Conservation (phyloP, 2,888 invertebrate genomes). For the Abrostola triplasia region DNA sequence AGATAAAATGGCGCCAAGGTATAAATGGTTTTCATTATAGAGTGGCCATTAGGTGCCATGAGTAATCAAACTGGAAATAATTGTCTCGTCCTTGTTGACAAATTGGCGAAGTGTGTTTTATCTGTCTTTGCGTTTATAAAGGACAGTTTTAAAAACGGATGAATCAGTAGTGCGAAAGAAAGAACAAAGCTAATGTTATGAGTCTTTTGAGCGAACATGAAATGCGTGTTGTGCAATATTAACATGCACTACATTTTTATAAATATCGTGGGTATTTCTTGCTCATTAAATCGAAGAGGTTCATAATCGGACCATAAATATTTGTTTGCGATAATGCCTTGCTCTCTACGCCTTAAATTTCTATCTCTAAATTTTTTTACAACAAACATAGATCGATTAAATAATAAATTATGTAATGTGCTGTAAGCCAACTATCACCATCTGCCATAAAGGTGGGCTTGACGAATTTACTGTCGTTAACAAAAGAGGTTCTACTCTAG, state of each 20-base stretch:
- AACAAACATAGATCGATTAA: too few relatives aligned
- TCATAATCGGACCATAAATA: too few relatives aligned
- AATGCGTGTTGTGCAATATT: not conserved
- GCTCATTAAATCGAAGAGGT: not conserved
- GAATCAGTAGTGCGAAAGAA: not conserved
- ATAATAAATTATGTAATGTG: too few relatives aligned
- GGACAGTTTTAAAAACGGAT: constrained; percentile 7
- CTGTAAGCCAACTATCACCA: too few relatives aligned
- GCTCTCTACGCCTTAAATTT: too few relatives aligned
- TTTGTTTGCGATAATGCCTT: too few relatives aligned
- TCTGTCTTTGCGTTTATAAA: constrained; percentile 22
- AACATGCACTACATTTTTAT: not conserved
- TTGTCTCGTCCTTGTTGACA: constrained; percentile 55
- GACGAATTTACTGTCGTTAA: not conserved
- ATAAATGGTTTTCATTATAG: constrained; percentile 58
- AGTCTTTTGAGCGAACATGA: not conserved
- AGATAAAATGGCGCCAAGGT: constrained; percentile 56
- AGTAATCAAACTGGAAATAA: constrained; percentile 58
- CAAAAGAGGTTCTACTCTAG: constrained; percentile 37
- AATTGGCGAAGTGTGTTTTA: constrained; percentile 34
- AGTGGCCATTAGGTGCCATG: constrained; percentile 49
- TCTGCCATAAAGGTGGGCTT: not conserved
- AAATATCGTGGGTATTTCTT: not conserved
- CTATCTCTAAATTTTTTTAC: too few relatives aligned
- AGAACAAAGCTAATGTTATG: not conserved